Evolutionary conservation across 64 coral and sea anemone genomes (phyloP).

Genomic region (Porites australiensis): DNA sequence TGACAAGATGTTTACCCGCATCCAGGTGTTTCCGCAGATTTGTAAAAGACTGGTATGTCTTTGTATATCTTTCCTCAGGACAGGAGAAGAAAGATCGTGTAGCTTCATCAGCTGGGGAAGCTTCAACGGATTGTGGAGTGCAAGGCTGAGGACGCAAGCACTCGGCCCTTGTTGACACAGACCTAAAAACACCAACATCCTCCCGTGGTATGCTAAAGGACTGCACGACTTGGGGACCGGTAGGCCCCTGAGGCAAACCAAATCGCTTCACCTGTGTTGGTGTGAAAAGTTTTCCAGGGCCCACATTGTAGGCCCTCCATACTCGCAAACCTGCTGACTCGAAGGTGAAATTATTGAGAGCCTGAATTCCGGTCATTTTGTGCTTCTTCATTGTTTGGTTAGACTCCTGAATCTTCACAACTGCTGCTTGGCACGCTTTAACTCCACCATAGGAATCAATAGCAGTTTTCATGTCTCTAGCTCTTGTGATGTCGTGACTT

Average conservation of each 20-base stretch:
- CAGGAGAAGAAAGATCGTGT: not conserved
- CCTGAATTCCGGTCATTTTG: slow-evolving; percentile 12
- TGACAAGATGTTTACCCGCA: not conserved
- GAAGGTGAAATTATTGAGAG: slow-evolving; percentile 52
- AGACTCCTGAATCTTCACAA: slow-evolving; percentile 13
- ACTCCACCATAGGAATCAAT: slow-evolving; percentile 69
- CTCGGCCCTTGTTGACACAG: not conserved
- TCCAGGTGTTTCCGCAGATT: not conserved
- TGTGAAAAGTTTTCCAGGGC: slow-evolving; percentile 20
- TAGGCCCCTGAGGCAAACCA: slow-evolving; percentile 29
- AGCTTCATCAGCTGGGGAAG: too few species aligned
- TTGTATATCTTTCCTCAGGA: not conserved
- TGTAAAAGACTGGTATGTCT: not conserved
- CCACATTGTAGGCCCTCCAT: slow-evolving; percentile 60
- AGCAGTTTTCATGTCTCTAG: slow-evolving; percentile 21
- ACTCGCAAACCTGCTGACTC: slow-evolving; percentile 23
- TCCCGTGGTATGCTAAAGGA: slow-evolving; percentile 35
- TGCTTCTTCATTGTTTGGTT: slow-evolving; percentile 27
- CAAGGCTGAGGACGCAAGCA: too few species aligned
- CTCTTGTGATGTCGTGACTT: not conserved
- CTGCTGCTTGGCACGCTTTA: slow-evolving; percentile 32
- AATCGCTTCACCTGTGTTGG: not conserved
- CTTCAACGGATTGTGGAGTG: too few species aligned
- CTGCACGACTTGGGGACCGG: slow-evolving; percentile 10
- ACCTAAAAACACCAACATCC: slow-evolving; percentile 19